Evolutionary conservation across 2,797 vertebrate species (phyloP), one percentile per base, ranked within the genome.

Genomic region (Acomys russatus): DNA sequence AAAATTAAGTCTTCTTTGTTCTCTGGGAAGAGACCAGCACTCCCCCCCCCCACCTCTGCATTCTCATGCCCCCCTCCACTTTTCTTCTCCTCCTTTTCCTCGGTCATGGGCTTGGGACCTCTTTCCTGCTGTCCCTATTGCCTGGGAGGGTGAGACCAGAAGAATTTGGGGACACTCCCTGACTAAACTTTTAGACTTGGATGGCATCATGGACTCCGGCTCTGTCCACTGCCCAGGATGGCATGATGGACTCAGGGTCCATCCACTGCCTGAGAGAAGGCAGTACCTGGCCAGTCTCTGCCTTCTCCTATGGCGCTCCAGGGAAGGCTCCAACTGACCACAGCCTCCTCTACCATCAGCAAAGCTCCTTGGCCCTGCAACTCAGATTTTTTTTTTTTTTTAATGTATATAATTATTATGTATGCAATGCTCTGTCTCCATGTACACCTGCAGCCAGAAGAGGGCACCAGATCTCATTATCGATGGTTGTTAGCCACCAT

Each of bases 281-380:
- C 51, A 77, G 35, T 63, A 20, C 44, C 25, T 10, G 23, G 49
- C 25, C 44, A 1, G 71, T 56, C 22, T 0, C 6, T 22, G 73
- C 30, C 59, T 70, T 51, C 30, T 70, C n/a, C 74, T 8, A 0
- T n/a, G 1, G 71, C 9, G 12, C n/a, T 28, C 68, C 66, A 0
- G 30, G 30, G 14, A 0, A 1, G 85, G 63, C 74, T 77, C 94
- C 90, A 90, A 51, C 88, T 94, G 95, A 92, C 90, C 88, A 94
- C 15, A 73, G 79, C 74, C 88, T 90, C 6, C 59, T n/a, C 85
- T 80, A 35, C 64, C 80, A 86, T 77, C 64, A 85, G 63, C 63
- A 51, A 83, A 63, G 25, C 35, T 9, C 22, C 84, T 33, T 10
- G 22, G 11, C 64, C 17, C 30, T 4, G 10, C 49, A 70, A n/a